phyloP scores from a whole-genome alignment of 1,140 invertebrate species.

The Myzus persicae region DNA sequence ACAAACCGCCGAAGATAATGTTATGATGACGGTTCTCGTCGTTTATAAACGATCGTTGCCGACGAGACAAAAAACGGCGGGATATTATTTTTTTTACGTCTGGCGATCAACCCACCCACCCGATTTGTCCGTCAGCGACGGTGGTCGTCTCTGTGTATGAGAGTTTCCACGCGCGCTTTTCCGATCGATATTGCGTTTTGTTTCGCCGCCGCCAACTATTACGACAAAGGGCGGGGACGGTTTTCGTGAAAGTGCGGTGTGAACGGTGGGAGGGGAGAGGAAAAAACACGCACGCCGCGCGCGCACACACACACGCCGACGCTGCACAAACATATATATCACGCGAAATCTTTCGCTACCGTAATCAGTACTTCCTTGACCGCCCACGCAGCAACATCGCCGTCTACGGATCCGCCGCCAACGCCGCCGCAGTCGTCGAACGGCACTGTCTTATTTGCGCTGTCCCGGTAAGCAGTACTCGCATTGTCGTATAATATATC shows the following conservation, averaged over 20 bases:
- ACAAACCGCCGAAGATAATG: background rate
- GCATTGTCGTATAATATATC: too few relatives aligned
- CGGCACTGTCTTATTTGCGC: background rate
- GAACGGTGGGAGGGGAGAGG: background rate
- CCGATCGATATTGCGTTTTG: slow-evolving; percentile 44
- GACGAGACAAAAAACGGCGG: background rate
- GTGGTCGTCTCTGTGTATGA: background rate
- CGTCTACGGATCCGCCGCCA: background rate
- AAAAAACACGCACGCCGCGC: slow-evolving; percentile 8
- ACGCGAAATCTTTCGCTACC: slow-evolving; percentile 53
- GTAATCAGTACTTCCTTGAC: slow-evolving; percentile 57
- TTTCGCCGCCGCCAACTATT: background rate
- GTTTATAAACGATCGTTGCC: background rate
- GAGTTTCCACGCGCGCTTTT: slow-evolving; percentile 8
- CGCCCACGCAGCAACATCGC: slow-evolving; percentile 28
- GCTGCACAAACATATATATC: slow-evolving; percentile 28
- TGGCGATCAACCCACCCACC: background rate
- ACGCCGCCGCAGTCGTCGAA: background rate
- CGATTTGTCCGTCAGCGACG: background rate
- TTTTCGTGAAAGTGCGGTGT: background rate
- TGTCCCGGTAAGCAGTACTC: background rate
- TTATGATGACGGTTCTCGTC: background rate
- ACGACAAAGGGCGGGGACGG: background rate
- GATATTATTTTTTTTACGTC: background rate
- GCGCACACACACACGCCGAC: background rate